Evolutionary conservation across 2,113 vertebrate species (phyloP).

Genomic region (Beaufortia kweichowensis): DNA sequence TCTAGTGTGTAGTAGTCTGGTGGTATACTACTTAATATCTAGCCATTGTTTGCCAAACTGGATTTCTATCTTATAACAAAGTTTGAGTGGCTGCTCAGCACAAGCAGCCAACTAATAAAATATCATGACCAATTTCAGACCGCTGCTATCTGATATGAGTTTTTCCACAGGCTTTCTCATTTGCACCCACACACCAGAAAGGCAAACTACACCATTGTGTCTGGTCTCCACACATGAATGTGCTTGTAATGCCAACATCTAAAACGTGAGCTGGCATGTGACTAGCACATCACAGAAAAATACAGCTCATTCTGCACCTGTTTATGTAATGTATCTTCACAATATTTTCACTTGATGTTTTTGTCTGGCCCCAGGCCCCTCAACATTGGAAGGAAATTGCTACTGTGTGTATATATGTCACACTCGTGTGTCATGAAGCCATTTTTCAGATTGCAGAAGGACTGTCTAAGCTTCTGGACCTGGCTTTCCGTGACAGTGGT

Average conservation of each 20-base stretch:
- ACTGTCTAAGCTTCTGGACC: neutral
- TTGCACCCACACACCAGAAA: no score
- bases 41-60: no score
- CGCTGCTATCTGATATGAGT: no score
- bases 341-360: neutral
- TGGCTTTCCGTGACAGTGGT: slow-evolving; percentile 9
- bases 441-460: slow-evolving; percentile 15
- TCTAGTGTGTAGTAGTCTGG: no score
- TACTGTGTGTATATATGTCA: neutral
- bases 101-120: no score
- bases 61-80: no score
- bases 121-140: no score
- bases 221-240: neutral
- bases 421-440: slow-evolving; percentile 20
- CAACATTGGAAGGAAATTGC: neutral
- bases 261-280: neutral
- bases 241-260: neutral
- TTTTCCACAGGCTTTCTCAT: no score
- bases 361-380: neutral
- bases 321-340: neutral
- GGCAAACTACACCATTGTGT: no score
- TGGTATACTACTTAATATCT: no score
- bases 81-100: no score
- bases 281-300: neutral
- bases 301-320: neutral